These are phyloP conservation scores for Oryzias curvinotus DNA, from an alignment of 2,113 vertebrate species.

Conservation along the genomic window DNA sequence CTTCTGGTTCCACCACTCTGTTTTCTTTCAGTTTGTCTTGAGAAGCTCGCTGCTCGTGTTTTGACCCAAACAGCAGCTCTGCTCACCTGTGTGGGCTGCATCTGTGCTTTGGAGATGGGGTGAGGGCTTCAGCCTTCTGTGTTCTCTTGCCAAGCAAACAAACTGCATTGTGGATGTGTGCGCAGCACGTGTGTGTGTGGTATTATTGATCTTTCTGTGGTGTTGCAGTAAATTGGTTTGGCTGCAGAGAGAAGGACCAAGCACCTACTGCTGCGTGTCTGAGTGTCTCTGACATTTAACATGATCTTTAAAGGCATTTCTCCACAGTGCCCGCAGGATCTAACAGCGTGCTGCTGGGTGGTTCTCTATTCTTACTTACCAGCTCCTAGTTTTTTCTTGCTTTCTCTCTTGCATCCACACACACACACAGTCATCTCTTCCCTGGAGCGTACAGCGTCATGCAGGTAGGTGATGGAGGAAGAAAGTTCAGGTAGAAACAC, in stretches of 20 bases:
- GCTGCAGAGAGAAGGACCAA: slow-evolving; percentile 71
- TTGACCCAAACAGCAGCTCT: slow-evolving; percentile 58
- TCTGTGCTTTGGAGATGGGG: slow-evolving; percentile 53
- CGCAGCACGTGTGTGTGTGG: slow-evolving; percentile 36
- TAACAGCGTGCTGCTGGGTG: slow-evolving; percentile 71
- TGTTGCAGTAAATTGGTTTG: slow-evolving; percentile 78
- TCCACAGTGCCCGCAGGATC: slow-evolving; percentile 76
- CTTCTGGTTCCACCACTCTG: slow-evolving; percentile 24
- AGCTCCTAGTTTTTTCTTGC: slow-evolving; percentile 38
- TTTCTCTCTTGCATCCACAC: slow-evolving; percentile 4
- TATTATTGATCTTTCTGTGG: slow-evolving; percentile 74
- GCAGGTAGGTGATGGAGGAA: slow-evolving; percentile 26
- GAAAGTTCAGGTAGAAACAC: slow-evolving; percentile 59
- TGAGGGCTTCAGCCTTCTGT: slow-evolving; percentile 42
- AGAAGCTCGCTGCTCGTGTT: slow-evolving; percentile 59
- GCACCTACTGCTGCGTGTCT: slow-evolving; percentile 77
- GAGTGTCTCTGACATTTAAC: slow-evolving; percentile 83
- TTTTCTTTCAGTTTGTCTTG: slow-evolving; percentile 50
- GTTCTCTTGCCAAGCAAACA: slow-evolving; percentile 61
- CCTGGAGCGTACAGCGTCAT: slow-evolving; percentile 55
- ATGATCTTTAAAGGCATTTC: slow-evolving; percentile 84
- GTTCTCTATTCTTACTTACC: slow-evolving; percentile 60
- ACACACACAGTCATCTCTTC: slow-evolving; percentile 35
- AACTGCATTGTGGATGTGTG: slow-evolving; percentile 49
- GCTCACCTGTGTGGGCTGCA: slow-evolving; percentile 64